Evolutionary conservation across 1,140 invertebrate genomes (phyloP), one percentile per base, ranked within the genome.

Genomic region (Halesus radiatus): DNA sequence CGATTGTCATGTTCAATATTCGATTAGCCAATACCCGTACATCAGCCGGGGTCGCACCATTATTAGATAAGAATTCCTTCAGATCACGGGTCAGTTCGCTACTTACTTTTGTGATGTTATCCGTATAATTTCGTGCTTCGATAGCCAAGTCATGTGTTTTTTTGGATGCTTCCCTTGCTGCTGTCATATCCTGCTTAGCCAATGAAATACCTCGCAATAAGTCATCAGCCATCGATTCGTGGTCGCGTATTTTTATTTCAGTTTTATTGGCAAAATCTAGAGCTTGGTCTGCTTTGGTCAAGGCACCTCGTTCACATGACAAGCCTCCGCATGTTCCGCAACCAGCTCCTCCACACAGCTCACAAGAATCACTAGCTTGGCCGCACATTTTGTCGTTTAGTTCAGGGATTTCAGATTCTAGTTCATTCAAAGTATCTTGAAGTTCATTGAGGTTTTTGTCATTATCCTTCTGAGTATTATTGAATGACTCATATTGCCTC

Each of bases 291-390:
- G 97, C 95, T 85, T 95, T 96, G 3, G 94, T 95, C 4, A 97
- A 92, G 23, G 98, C 96, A 2, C 98, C 98, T 84, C 93, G 89
- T 82, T 96, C 95, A 87, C 98, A 99, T 18, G 96, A 95, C 29
- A 97, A 89, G 15, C 95, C 96, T 70, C 97, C 97, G 89, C 98
- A 99, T 85, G 92, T 93, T 32, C 93, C 94, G 89, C 98, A 99
- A 0, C 96, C 97, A 56, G 97, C 98, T 20, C 98, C 98, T 45
- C 98, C 98, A 89, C 98, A 99, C 37, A 97, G 91, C 86, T 98
- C 97, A 87, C 98, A 99, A 53, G 94, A 94, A 84, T 96, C 93
- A 26, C 96, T 96, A 37, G 91, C 92, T 84, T 94, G 93, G 81
- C 96, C 97, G 89, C 98, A 99, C 86, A 99, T 95, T 88, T 95